Percentiles rank a stretch among this genome's conserved stretches.
Conservation (phyloP, 2,113 vertebrate genomes). For the Eolophus roseicapilla region DNA sequence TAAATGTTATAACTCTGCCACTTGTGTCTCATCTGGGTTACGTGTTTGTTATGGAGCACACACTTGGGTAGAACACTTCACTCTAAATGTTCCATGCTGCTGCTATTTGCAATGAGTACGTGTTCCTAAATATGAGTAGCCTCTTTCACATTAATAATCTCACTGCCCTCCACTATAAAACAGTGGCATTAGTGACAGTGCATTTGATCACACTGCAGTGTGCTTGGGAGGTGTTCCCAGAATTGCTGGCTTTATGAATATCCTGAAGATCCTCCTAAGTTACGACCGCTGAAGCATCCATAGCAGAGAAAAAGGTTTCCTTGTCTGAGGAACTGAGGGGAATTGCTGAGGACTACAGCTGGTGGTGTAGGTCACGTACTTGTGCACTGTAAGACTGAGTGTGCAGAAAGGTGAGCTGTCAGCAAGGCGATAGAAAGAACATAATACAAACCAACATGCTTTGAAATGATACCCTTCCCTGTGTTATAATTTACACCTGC, state of each 20-base stretch:
- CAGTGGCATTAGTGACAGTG: background rate
- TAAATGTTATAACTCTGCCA: background rate
- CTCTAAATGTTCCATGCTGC: background rate
- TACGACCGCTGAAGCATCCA: slow-evolving; percentile 2
- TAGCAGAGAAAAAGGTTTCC: background rate
- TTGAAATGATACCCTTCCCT: slow-evolving; percentile 22
- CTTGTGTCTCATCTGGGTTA: background rate
- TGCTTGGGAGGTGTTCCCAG: background rate
- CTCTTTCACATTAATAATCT: background rate
- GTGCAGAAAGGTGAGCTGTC: background rate
- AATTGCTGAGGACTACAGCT: background rate
- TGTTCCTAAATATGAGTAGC: background rate
- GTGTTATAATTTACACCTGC: slow-evolving; percentile 21
- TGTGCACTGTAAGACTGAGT: background rate
- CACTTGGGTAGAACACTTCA: background rate
- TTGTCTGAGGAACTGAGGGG: background rate
- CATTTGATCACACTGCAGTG: background rate
- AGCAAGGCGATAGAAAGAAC: background rate
- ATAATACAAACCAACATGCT: background rate
- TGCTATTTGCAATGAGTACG: background rate
- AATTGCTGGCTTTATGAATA: background rate
- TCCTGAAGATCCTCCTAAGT: background rate
- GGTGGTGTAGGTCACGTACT: background rate
- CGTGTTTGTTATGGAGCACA: background rate
- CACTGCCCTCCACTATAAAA: background rate